A percentile compares a stretch with the other conserved stretches of the same genome.
Conservation (phyloP, 2,888 invertebrate species). For the Pandemis heparana region DNA sequence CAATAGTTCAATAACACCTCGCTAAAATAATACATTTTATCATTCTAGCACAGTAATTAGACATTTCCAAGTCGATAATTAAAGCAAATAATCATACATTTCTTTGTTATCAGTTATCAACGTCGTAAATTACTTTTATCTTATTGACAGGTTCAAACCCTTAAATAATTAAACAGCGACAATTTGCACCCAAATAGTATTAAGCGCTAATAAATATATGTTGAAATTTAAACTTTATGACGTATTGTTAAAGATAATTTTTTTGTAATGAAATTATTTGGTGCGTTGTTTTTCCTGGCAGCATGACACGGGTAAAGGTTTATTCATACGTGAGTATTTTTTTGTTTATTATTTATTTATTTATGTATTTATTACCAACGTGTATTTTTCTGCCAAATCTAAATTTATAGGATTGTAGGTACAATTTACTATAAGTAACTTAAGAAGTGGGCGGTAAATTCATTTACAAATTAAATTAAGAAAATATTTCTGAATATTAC, state of each 20-base stretch:
- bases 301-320: neutral
- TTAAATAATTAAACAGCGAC: neutral
- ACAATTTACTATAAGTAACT: too few species aligned
- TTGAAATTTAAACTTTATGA: neutral
- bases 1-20: neutral
- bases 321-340: slow-evolving; percentile 2
- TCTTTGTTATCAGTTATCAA: slow-evolving; percentile 29
- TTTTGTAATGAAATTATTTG: neutral
- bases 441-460: too few species aligned
- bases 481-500: too few species aligned
- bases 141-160: slow-evolving; percentile 25
- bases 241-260: neutral
- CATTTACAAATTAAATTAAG: too few species aligned
- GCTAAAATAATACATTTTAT: neutral
- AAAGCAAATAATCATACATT: slow-evolving; percentile 9
- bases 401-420: too few species aligned
- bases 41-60: neutral
- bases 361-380: too few species aligned
- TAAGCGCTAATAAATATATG: neutral
- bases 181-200: neutral
- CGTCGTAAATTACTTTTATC: slow-evolving; percentile 30
- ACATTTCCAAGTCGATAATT: slow-evolving; percentile 3
- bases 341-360: too few species aligned
- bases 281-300: neutral
- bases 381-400: too few species aligned